Percentiles rank a stretch among this genome's conserved stretches.
Conservation (phyloP, 92 coral and sea anemone genomes). For the Virgularia gustaviana region DNA sequence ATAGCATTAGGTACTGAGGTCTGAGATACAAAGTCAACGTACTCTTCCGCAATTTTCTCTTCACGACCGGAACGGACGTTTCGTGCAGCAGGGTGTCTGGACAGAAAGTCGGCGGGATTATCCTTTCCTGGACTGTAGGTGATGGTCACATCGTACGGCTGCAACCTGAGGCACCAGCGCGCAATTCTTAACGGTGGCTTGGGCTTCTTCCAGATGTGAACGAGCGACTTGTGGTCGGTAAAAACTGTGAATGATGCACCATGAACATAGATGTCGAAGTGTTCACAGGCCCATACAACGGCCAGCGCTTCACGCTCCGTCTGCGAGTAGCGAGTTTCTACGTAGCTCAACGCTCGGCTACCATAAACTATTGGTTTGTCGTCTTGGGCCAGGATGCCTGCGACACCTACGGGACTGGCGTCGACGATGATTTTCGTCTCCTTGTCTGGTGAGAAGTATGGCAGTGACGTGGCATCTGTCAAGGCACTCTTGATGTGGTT, state of each 20-base stretch:
- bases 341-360: conserved; percentile 21
- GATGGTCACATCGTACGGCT: conserved; percentile 15
- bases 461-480: background rate
- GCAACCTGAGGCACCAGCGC: conserved; percentile 40
- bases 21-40: conserved; percentile 28
- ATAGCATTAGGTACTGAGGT: conserved; percentile 13
- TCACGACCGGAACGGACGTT: conserved; percentile 1
- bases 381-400: conserved; percentile 25
- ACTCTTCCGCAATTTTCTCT: conserved; percentile 8
- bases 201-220: conserved; percentile 19
- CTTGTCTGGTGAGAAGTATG: conserved; percentile 19
- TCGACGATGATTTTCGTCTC: conserved; percentile 26
- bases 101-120: conserved; percentile 17
- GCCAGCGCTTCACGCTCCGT: conserved; percentile 19
- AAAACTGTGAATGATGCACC: background rate
- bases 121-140: conserved; percentile 28
- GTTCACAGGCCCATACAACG: conserved; percentile 23
- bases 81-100: conserved; percentile 22
- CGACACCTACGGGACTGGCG: conserved; percentile 40
- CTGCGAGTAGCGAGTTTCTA: conserved; percentile 31
- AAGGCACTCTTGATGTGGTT: conserved; percentile 4
- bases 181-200: conserved; percentile 30
- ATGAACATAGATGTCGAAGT: conserved; percentile 1
- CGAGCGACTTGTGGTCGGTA: conserved; percentile 29
- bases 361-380: conserved; percentile 12